These are phyloP conservation scores for Rhagonycha lutea DNA, from an alignment of 2,888 invertebrate genomes.

Conservation along the genomic window DNA sequence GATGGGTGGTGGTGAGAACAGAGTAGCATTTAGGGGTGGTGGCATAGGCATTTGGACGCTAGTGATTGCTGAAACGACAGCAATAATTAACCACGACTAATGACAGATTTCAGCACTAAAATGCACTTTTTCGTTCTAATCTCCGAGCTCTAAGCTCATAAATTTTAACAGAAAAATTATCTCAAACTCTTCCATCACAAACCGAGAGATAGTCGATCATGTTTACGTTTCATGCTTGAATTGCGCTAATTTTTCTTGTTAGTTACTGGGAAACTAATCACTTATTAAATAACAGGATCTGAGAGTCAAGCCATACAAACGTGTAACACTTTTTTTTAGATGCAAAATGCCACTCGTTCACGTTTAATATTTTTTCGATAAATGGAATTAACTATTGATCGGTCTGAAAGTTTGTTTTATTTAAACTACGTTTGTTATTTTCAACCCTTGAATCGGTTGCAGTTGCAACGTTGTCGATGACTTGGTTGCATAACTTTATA, in stretches of 20 bases:
- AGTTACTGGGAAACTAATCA: neutral
- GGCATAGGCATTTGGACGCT: constrained; percentile 27
- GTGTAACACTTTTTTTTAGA: neutral
- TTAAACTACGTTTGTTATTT: neutral
- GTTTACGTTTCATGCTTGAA: neutral
- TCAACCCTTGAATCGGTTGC: neutral
- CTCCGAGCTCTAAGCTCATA: neutral
- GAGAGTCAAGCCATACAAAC: neutral
- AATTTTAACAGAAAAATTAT: neutral
- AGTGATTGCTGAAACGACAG: constrained; percentile 20
- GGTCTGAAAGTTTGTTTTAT: neutral
- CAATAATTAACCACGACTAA: constrained; percentile 26
- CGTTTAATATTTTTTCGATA: neutral
- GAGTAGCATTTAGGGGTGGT: constrained; percentile 28
- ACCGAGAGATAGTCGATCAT: neutral
- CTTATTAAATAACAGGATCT: neutral
- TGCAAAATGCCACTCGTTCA: neutral
- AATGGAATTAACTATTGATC: neutral
- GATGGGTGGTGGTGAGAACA: constrained; percentile 29
- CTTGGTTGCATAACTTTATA: neutral
- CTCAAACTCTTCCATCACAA: neutral
- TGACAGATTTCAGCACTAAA: constrained; percentile 14
- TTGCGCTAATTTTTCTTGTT: neutral
- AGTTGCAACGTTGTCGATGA: neutral
- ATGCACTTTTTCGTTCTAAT: neutral